A percentile compares a stretch with the other conserved stretches of the same genome.
Conservation (phyloP, 2,797 vertebrate genomes). For the Thamnophis elegans region DNA sequence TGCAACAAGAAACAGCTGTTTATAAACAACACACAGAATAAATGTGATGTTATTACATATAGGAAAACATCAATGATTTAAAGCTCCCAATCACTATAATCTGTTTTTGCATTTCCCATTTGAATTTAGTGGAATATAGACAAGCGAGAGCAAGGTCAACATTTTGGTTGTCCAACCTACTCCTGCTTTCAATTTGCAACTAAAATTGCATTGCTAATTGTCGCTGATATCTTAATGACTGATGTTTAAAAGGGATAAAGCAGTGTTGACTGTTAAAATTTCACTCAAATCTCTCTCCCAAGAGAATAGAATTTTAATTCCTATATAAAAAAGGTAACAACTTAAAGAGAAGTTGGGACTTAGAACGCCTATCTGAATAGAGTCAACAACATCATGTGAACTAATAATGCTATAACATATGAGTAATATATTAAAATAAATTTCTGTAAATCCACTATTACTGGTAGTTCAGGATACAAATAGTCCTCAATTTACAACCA, state of each 20-base stretch:
- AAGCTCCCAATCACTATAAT: neutral
- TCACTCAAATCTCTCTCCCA: neutral
- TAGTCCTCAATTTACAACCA: neutral
- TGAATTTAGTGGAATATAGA: neutral
- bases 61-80: slow-evolving; percentile 12
- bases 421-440: neutral
- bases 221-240: neutral
- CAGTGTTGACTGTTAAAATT: neutral
- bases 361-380: neutral
- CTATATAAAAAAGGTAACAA: neutral
- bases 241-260: neutral
- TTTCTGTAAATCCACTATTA: neutral
- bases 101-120: neutral
- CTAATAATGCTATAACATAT: neutral
- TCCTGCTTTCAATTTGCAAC: neutral
- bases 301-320: neutral
- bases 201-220: neutral
- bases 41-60: neutral
- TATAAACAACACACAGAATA: slow-evolving; percentile 24
- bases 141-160: neutral
- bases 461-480: neutral
- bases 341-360: neutral
- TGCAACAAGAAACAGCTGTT: neutral
- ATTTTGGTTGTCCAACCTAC: neutral
- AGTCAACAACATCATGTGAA: neutral